Evolutionary conservation across 2,888 invertebrate species (phyloP), one percentile per base, ranked within the genome.

Genomic region (Agriopis leucophaearia): DNA sequence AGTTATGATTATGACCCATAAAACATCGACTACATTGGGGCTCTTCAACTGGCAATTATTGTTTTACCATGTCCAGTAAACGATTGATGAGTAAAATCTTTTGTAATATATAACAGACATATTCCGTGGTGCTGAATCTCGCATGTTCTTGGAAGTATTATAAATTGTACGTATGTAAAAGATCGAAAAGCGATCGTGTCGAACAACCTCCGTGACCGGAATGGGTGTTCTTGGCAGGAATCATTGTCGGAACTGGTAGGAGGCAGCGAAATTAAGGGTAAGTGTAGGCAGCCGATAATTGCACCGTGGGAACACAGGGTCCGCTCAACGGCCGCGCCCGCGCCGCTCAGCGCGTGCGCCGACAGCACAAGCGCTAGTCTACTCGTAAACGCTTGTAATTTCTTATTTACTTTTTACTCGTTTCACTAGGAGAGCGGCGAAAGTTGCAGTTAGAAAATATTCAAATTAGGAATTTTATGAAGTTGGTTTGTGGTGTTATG

Each of bases 201-300:
- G 54, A 48, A 61, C 51, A 61, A 44, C 27, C 64, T 69, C 74
- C 75, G 76, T 78, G 78, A 77, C 75, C 74, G 58, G 77, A 77
- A 79, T 81, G 78, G 74, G 76, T 77, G 77, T 67, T 75, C 74
- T 71, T 74, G 72, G 68, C 62, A 72, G 76, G 79, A 78, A 80
- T 78, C 81, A 70, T 67, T 78, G 79, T 75, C 77, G 72, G 79
- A 80, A 80, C 82, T 84, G 84, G 88, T 86, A 83, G 85, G 85
- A 78, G 81, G 80, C 81, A 81, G 81, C 85, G 77, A 83, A 91
- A 91, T 91, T 89, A 92, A 85, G 88, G 88, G 68, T 90, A 89
- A 89, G 88, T 90, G 89, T 86, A 87, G 87, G 87, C 83, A 88
- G 84, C 82, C 85, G 88, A 92, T 92, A 92, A 93, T 93, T 91